phyloP scores from a whole-genome alignment of 2,113 vertebrate species.

The Cygnus atratus region DNA sequence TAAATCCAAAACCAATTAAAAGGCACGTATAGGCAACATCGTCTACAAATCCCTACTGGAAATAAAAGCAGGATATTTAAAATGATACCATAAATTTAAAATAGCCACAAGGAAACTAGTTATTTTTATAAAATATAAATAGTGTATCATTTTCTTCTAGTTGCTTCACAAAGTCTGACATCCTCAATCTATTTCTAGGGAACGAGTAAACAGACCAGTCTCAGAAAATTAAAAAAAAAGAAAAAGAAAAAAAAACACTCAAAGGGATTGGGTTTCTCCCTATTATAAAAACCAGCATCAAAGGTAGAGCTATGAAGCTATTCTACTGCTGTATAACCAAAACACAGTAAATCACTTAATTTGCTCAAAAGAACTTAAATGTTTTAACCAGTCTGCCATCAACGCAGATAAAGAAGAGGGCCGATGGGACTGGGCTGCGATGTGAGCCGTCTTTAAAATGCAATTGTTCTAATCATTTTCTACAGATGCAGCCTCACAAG shows the following conservation, averaged over 20 bases:
- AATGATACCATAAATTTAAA: neutral
- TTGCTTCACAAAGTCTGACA: neutral
- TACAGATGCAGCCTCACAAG: constrained; percentile 92
- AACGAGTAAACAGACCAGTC: neutral
- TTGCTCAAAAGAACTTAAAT: constrained; percentile 83
- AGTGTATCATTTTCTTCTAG: neutral
- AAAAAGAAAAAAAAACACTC: neutral
- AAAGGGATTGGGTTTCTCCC: constrained; percentile 3
- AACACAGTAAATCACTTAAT: constrained; percentile 84
- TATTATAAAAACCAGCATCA: constrained; percentile 46
- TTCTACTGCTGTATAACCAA: constrained; percentile 63
- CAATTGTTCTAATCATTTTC: constrained; percentile 98
- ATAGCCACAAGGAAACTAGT: neutral
- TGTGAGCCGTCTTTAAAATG: constrained; percentile 93
- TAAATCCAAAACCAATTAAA: constrained; percentile 29
- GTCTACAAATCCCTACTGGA: neutral
- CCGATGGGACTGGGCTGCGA: constrained; percentile 85
- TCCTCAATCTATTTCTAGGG: neutral
- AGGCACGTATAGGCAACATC: neutral
- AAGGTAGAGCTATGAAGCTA: constrained; percentile 57
- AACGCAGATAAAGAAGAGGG: constrained; percentile 83
- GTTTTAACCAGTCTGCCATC: constrained; percentile 82
- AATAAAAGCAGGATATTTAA: neutral
- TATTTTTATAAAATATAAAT: neutral
- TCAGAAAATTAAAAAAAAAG: neutral